These are phyloP conservation scores for Dryoscopus gambensis DNA, from an alignment of 2,113 vertebrate genomes.

Conservation along the genomic window DNA sequence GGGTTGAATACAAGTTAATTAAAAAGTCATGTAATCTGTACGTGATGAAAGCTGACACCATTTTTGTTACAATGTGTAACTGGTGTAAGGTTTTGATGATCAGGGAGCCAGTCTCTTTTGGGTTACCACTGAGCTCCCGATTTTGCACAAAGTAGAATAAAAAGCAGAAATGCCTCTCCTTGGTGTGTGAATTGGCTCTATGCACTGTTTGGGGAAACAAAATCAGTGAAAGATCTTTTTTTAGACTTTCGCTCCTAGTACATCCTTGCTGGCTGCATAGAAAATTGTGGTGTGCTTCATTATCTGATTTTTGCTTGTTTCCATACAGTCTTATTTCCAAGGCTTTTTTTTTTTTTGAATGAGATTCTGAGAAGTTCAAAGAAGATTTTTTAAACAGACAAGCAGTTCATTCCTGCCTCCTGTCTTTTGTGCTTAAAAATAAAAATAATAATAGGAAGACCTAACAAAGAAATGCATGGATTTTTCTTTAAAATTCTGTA, in stretches of 20 bases:
- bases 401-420: neutral
- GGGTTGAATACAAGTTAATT: neutral
- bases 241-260: neutral
- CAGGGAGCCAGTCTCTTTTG: neutral
- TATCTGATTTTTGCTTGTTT: neutral
- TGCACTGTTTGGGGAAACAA: neutral
- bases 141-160: accelerated
- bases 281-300: neutral
- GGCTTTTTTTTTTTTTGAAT: neutral
- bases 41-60: neutral
- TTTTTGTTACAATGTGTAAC: neutral
- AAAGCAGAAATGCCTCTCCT: neutral
- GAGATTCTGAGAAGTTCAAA: neutral
- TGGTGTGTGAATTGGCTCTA: accelerated
- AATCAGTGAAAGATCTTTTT: neutral
- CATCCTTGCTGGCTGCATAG: neutral
- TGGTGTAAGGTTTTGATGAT: too few relatives aligned
- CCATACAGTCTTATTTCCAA: neutral
- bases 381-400: neutral
- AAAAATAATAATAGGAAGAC: neutral
- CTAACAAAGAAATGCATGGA: neutral
- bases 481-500: neutral
- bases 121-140: neutral
- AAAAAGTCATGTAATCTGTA: neutral
- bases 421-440: neutral